Evolutionary conservation across 2,113 vertebrate genomes (phyloP).

Genomic region (Piaya cayana): DNA sequence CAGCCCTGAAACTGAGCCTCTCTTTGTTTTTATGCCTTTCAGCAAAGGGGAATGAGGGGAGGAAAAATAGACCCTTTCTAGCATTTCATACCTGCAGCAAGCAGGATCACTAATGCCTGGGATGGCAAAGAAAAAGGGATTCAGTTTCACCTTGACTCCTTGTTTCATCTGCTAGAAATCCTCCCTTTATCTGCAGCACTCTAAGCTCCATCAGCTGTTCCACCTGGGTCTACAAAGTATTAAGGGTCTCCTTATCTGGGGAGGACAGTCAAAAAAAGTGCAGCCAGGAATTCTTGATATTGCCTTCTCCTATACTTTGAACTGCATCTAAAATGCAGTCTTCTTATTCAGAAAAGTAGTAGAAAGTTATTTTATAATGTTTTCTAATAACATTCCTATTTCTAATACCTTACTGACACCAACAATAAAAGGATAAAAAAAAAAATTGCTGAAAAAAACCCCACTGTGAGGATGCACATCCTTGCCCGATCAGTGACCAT

Average conservation of each 20-base stretch:
- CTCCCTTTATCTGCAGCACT: neutral
- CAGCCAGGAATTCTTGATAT: neutral
- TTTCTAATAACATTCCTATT: neutral
- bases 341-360: neutral
- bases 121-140: neutral
- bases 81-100: neutral
- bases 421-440: neutral
- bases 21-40: constrained; percentile 3
- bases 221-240: neutral
- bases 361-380: neutral
- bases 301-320: neutral
- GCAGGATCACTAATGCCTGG: neutral
- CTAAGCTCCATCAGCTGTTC: neutral
- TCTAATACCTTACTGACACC: neutral
- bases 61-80: neutral
- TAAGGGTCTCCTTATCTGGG: neutral
- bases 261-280: neutral
- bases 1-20: neutral
- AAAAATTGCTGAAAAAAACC: neutral
- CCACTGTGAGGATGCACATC: neutral
- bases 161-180: neutral
- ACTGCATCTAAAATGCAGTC: neutral
- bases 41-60: neutral
- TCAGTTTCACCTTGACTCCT: neutral
- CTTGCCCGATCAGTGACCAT: neutral